Evolutionary conservation across 2,797 vertebrate species (phyloP).

Genomic region (Acropternis orthonyx): DNA sequence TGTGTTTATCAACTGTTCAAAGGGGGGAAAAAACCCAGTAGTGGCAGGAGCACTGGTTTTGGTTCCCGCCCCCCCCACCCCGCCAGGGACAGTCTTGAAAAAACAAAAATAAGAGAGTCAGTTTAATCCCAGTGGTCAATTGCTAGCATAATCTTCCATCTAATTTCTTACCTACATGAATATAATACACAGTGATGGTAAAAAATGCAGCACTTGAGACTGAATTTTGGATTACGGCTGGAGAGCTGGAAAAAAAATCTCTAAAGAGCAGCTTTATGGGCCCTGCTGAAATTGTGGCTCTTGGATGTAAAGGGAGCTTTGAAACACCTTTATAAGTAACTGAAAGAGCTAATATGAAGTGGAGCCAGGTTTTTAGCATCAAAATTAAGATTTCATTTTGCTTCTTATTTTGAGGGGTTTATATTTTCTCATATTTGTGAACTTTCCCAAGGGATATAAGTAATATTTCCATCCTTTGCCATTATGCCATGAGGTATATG

Average conservation of each 20-base stretch:
- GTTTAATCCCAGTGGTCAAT: conserved; percentile 55
- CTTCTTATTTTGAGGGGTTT: background rate
- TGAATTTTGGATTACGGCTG: conserved; percentile 37
- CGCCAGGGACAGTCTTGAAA: conserved; percentile 28
- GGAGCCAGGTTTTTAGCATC: background rate
- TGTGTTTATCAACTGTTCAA: background rate
- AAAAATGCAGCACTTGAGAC: conserved; percentile 31
- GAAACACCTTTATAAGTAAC: background rate
- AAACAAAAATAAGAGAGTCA: background rate
- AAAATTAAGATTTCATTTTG: background rate
- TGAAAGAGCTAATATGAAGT: background rate
- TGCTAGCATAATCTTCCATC: conserved; percentile 42
- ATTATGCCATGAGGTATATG: background rate
- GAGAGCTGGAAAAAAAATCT: conserved; percentile 30
- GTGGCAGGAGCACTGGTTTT: background rate
- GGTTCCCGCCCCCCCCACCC: no score
- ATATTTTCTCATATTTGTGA: background rate
- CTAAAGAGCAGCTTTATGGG: conserved; percentile 25
- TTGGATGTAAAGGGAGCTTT: conserved; percentile 6
- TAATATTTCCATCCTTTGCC: background rate
- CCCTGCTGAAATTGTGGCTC: conserved; percentile 18
- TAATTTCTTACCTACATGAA: conserved; percentile 57
- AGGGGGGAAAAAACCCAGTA: background rate
- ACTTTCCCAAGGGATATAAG: background rate
- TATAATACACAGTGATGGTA: conserved; percentile 47